Conservation (phyloP, 2,797 vertebrate genomes). For the Enteromius thamalakanensis region DNA sequence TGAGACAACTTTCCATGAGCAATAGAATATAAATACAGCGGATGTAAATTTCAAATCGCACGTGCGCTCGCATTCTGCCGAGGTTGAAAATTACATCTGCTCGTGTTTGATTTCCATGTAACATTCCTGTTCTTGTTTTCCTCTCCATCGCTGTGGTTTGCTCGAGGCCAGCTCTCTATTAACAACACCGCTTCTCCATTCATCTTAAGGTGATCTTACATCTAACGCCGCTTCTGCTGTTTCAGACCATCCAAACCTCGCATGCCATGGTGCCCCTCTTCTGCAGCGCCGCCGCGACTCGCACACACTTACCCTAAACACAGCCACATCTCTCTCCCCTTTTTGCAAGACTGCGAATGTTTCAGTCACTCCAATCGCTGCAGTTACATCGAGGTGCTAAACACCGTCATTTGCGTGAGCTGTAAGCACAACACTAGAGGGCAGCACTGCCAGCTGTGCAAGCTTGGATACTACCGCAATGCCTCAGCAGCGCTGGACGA, state of each 20-base stretch:
- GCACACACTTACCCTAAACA: conserved; percentile 62
- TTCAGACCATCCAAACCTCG: conserved; percentile 77
- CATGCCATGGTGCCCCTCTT: conserved; percentile 80
- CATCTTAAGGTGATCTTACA: conserved; percentile 58
- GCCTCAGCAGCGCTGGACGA: conserved; percentile 95
- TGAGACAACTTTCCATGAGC: conserved; percentile 47
- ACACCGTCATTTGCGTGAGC: conserved; percentile 99
- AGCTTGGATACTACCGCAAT: conserved; percentile 99
- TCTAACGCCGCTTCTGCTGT: conserved; percentile 68
- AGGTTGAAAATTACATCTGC: conserved; percentile 63
- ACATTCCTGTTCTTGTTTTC: conserved; percentile 60
- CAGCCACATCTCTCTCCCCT: conserved; percentile 81
- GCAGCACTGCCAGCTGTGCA: conserved; percentile 99
- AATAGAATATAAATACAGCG: conserved; percentile 42
- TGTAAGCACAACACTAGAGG: conserved; percentile 99
- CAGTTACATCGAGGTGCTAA: conserved; percentile 99
- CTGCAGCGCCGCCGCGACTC: conserved; percentile 71
- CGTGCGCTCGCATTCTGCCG: conserved; percentile 30
- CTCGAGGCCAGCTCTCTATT: conserved; percentile 47
- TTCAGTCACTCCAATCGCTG: conserved; percentile 99
- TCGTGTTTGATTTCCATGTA: conserved; percentile 59
- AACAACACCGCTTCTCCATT: conserved; percentile 69
- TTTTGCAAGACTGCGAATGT: conserved; percentile 99
- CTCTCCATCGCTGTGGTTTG: conserved; percentile 53
- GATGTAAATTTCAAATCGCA: conserved; percentile 49